These are phyloP conservation scores for Pocillopora meandrina DNA, from an alignment of 92 coral and sea anemone genomes.

Conservation along the genomic window DNA sequence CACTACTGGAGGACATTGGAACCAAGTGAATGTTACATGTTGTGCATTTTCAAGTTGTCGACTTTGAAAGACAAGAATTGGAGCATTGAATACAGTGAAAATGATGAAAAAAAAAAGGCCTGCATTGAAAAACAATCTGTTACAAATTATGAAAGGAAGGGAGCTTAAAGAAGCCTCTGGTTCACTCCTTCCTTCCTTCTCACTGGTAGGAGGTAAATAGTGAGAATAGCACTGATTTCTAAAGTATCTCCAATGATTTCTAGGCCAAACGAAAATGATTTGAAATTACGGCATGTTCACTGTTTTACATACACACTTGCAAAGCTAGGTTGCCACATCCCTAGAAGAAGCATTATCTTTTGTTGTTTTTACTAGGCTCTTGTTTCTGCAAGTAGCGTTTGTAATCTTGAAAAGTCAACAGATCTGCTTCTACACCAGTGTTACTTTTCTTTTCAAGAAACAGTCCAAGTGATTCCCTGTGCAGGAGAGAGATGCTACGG, in stretches of 20 bases:
- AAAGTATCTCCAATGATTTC: too few species aligned
- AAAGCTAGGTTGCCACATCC: not conserved
- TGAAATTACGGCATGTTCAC: too few species aligned
- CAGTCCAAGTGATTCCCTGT: conserved; percentile 84
- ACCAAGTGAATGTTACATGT: too few species aligned
- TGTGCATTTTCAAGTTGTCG: too few species aligned
- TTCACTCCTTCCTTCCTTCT: too few species aligned
- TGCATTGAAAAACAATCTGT: not conserved
- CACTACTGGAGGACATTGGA: too few species aligned
- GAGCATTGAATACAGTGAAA: too few species aligned
- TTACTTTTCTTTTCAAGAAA: conserved; percentile 87
- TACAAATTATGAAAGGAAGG: not conserved
- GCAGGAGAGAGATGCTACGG: conserved; percentile 87
- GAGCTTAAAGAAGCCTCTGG: not conserved
- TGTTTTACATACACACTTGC: too few species aligned
- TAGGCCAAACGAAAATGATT: too few species aligned
- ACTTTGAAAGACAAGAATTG: too few species aligned
- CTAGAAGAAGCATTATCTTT: conserved; percentile 24
- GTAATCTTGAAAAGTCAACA: conserved; percentile 75
- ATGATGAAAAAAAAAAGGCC: not conserved
- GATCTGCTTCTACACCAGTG: conserved; percentile 87
- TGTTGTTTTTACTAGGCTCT: conserved; percentile 65
- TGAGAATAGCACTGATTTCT: not conserved
- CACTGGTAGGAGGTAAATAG: not conserved
- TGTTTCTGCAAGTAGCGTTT: conserved; percentile 70